Base-by-base conservation (phyloP, 2,797 vertebrate genomes). In the Sebastes reedi region DNA sequence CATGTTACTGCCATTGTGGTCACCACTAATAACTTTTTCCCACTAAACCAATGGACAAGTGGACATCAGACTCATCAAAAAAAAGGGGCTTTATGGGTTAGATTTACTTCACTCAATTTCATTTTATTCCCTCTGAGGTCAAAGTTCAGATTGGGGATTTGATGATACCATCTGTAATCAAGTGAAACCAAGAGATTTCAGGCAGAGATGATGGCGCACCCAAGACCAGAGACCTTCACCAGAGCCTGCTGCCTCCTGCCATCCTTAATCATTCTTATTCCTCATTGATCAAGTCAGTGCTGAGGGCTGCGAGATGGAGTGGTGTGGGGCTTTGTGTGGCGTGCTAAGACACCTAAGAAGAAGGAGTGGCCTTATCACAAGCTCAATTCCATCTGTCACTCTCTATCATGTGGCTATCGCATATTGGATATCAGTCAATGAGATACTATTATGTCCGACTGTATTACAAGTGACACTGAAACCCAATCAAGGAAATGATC, bases 91-190 rank as follows among this genome's bases (percentile, higher is more conserved):
- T 72, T 73, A 84, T 77, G 56, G 56, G 54, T 75, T 60, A 18
- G 50, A 87, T 85, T 86, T 72, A 87, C 70, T 84, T 79, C 34
- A 59, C 59, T 88, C 83, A 91, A 83, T 92, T 90, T 91, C 65
- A 70, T 92, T 88, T 87, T 46, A 87, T 88, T 73, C 46, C 59
- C 61, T 79, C 32, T 2, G 24, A 85, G 81, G 89, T 93, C 86
- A 91, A 79, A 87, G 91, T 84, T 92, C 81, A 91, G 10, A 82
- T 69, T 65, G 66, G 32, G 72, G 66, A 89, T 90, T 86, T 75
- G 67, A 89, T 75, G 88, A 88, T 85, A 85, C 60, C 76, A 86
- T 90, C 83, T 81, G 81, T 89, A 88, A 94, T 89, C 80, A 90
- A 84, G 72, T 80, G 78, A 75, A 85, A 84, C 55, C 34, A 55